Base-by-base conservation (phyloP, 2,797 vertebrate species). In the Halcyon badia region DNA sequence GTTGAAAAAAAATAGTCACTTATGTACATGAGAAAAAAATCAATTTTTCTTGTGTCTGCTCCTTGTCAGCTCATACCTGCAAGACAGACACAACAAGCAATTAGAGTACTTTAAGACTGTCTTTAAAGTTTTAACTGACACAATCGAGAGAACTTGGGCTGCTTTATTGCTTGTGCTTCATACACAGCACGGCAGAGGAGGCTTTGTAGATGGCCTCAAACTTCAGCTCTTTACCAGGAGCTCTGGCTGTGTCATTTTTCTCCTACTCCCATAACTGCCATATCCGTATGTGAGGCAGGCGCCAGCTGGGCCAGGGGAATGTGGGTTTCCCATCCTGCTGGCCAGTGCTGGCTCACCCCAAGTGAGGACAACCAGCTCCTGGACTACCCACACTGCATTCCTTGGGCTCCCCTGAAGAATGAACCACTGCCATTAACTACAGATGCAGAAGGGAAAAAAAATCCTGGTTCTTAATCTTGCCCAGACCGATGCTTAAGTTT, bases 1-100 rank as follows among this genome's bases (percentile, higher is more conserved):
- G 37, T 12, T 87, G 75, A 93, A 78, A 90, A 78, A 90, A 92
- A 57, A 75, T 17, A 73, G 39, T 66, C 37, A 68, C 57, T 82
- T 88, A 39, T 61, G 30, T 70, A 87, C 75, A 54, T 5, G 41
- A 90, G 83, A 24, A 94, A 78, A 49, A 78, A 79, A 61, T 98
- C 98, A 98, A 2, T 92, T 96, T 89, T 96, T 96, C 87, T 94
- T 95, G 57, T 83, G 89, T 92, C 98, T 97, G 9, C 95, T 94
- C 42, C 91, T 71, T 78, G 98, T 98, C 94, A 98, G 89, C 83
- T 98, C 97, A 39, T 98, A 98, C 98, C 98, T 98, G 95, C 68
- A 98, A 97, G 72, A 96, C 52, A 98, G 37, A 94, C 3, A 83
- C 46, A 76, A 2, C 9, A 44, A 62, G 4, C 51, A 37, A 58